Evolutionary conservation across 2,113 vertebrate species (phyloP).

Genomic region (Macrotus californicus): DNA sequence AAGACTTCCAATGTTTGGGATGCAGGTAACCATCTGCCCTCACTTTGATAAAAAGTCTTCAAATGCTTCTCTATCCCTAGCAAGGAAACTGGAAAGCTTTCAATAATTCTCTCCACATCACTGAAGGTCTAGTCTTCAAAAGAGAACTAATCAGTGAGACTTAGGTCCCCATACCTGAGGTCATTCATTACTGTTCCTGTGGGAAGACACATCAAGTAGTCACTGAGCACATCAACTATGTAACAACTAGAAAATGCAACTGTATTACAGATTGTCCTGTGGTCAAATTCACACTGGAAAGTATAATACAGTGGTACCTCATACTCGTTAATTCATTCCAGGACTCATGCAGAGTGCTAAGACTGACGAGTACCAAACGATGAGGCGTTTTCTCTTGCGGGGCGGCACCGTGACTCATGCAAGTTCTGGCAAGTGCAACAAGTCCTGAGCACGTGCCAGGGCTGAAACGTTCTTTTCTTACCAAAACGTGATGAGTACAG

Average conservation of each 20-base stretch:
- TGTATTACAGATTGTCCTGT: not conserved
- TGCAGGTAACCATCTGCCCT: not conserved
- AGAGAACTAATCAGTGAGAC: not conserved
- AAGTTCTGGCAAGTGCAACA: no score
- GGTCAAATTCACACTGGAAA: not conserved
- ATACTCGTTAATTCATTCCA: no score
- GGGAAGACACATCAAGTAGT: not conserved
- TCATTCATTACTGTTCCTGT: not conserved
- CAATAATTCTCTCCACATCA: not conserved
- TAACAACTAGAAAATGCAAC: not conserved
- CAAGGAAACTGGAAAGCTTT: not conserved
- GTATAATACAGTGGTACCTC: not conserved
- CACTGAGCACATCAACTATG: not conserved
- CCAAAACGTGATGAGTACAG: no score
- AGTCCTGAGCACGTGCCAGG: no score
- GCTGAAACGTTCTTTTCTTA: no score
- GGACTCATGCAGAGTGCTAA: no score
- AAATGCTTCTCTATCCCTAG: not conserved
- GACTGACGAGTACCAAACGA: no score
- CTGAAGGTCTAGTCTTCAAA: not conserved
- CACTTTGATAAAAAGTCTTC: not conserved
- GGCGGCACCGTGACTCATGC: no score
- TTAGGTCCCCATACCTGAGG: not conserved
- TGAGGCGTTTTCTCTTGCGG: no score
- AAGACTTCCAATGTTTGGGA: not conserved